Evolutionary conservation across 2,888 invertebrate species (phyloP).

Genomic region (Amphipyra berbera): DNA sequence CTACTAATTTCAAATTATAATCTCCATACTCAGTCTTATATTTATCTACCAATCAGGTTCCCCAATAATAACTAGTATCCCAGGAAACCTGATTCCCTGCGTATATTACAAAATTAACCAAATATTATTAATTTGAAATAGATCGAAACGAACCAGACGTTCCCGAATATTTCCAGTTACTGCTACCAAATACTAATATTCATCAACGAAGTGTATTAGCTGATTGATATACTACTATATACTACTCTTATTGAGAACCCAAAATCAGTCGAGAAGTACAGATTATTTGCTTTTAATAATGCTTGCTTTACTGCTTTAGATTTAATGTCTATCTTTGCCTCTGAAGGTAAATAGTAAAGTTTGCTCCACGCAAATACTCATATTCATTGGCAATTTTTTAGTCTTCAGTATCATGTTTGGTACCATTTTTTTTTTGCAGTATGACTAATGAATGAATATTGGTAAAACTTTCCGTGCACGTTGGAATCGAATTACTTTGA

Average conservation of each 20-base stretch:
- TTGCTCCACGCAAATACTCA: slow-evolving; percentile 6
- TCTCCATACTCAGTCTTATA: not conserved
- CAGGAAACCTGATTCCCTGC: not conserved
- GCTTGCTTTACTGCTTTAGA: slow-evolving; percentile 14
- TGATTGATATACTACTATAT: slow-evolving; percentile 18
- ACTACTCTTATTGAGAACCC: slow-evolving; percentile 21
- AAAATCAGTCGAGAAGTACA: slow-evolving; percentile 10
- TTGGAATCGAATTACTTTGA: too few species aligned
- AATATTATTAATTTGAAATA: slow-evolving; percentile 15
- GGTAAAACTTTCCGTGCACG: too few species aligned
- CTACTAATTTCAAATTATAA: too few species aligned
- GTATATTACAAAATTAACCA: slow-evolving; percentile 8
- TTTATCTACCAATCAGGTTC: slow-evolving; percentile 3
- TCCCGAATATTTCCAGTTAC: slow-evolving; percentile 15
- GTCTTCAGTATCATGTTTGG: not conserved
- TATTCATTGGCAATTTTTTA: not conserved
- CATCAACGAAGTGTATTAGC: slow-evolving; percentile 20
- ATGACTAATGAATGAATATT: too few species aligned
- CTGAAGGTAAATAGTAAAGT: slow-evolving; percentile 16
- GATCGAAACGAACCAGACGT: slow-evolving; percentile 5
- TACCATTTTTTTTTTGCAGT: not conserved
- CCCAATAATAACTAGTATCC: not conserved
- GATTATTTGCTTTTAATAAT: slow-evolving; percentile 44
- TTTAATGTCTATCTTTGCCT: slow-evolving; percentile 17
- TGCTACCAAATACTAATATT: slow-evolving; percentile 14